A percentile compares a stretch with the other conserved stretches of the same genome.
These are phyloP conservation scores for Arctopsyche grandis DNA, from an alignment of 1,140 invertebrate genomes.

Conservation along the genomic window DNA sequence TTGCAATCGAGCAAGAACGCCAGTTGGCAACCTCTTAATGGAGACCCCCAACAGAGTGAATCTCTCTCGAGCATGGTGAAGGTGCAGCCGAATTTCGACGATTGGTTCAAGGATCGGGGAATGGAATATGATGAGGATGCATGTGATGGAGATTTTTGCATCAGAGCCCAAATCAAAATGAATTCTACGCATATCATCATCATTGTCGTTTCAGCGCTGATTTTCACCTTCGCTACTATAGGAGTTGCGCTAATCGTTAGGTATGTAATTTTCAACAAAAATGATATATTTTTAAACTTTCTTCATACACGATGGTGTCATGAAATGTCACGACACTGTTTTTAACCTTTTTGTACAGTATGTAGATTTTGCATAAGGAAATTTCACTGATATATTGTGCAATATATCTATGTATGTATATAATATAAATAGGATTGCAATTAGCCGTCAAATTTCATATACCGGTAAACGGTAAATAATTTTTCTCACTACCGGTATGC, in stretches of 20 bases:
- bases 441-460: no score
- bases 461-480: no score
- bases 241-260: constrained; percentile 48
- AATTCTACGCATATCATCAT: constrained; percentile 52
- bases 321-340: background rate
- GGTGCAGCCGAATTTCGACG: constrained; percentile 52
- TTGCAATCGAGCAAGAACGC: constrained; percentile 47
- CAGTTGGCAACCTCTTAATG: background rate
- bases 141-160: constrained; percentile 53
- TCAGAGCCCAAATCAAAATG: constrained; percentile 52
- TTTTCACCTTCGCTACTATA: constrained; percentile 46
- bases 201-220: constrained; percentile 45
- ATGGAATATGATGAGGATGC: constrained; percentile 46
- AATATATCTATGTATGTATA: no score
- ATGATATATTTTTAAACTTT: background rate
- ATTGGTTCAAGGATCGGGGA: constrained; percentile 51
- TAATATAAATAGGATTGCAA: no score
- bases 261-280: constrained; percentile 34
- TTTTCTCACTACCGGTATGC: no score
- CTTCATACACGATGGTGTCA: background rate
- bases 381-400: no score
- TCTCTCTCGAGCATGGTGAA: constrained; percentile 41
- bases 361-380: no score
- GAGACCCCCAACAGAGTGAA: constrained; percentile 39
- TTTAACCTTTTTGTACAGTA: no score